Percentiles rank a stretch among this genome's conserved stretches.
These are phyloP conservation scores for Hypercompe scribonia DNA, from an alignment of 2,888 invertebrate genomes.

Conservation along the genomic window DNA sequence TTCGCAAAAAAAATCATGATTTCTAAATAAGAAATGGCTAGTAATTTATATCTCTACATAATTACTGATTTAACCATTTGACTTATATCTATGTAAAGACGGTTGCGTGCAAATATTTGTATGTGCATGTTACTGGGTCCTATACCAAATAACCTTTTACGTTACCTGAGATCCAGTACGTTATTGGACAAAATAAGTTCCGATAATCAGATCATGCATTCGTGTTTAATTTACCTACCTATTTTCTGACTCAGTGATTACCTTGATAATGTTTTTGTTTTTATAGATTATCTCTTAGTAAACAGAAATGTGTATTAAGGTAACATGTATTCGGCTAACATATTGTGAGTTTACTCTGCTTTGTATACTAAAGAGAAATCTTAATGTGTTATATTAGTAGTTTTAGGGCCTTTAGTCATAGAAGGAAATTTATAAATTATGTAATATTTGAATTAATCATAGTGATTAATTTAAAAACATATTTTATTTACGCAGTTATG, in stretches of 20 bases:
- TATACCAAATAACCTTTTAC: constrained; percentile 36
- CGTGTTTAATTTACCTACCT: constrained; percentile 19
- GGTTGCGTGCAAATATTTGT: constrained; percentile 10
- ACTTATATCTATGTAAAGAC: too few species aligned
- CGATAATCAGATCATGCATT: constrained; percentile 28
- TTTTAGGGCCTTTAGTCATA: too few species aligned
- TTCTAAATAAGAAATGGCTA: too few species aligned
- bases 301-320: background rate
- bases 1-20: too few species aligned
- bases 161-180: constrained; percentile 24
- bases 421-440: too few species aligned
- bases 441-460: background rate
- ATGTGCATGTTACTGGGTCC: constrained; percentile 14
- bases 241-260: constrained; percentile 17
- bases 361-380: too few species aligned
- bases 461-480: background rate
- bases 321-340: background rate
- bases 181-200: constrained; percentile 30
- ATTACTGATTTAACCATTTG: too few species aligned
- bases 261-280: constrained; percentile 21
- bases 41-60: too few species aligned
- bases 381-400: too few species aligned
- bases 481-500: background rate
- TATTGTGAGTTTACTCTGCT: too few species aligned
- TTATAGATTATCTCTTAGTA: constrained; percentile 6